Evolutionary conservation across 64 coral and sea anemone species (phyloP).

Genomic region (Montipora foliosa): DNA sequence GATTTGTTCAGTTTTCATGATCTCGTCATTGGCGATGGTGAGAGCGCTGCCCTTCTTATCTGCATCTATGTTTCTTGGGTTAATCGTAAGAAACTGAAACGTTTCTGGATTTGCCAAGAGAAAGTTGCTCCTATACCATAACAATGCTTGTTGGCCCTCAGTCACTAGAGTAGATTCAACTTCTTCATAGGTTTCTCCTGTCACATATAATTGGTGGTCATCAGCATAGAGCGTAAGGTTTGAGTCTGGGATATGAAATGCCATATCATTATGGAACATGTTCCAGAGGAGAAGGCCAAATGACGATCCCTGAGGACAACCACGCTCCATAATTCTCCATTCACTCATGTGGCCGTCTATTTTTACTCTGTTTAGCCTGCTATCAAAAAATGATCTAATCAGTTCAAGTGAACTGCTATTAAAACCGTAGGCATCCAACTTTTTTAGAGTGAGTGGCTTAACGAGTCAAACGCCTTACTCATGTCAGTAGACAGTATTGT

Average conservation of each 20-base stretch:
- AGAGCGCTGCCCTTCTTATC: not conserved
- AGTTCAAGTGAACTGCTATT: not conserved
- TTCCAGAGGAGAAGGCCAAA: too few relatives aligned
- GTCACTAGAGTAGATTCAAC: too few relatives aligned
- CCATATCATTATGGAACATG: not conserved
- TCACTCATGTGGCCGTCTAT: not conserved
- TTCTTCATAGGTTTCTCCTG: not conserved
- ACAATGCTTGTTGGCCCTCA: too few relatives aligned
- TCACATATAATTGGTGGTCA: slow-evolving; percentile 21
- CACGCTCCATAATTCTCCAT: not conserved
- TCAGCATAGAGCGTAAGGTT: not conserved
- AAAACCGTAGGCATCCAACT: not conserved
- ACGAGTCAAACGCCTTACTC: slow-evolving; percentile 17
- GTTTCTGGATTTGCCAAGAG: too few relatives aligned
- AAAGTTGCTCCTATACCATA: too few relatives aligned
- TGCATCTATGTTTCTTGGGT: too few relatives aligned
- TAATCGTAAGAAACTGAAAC: too few relatives aligned
- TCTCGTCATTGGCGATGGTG: slow-evolving; percentile 32
- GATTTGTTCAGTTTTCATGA: slow-evolving; percentile 53
- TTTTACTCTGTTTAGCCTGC: not conserved
- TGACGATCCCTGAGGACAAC: not conserved
- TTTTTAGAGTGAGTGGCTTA: not conserved
- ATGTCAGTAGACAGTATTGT: not conserved
- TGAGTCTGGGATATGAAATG: not conserved
- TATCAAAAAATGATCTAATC: slow-evolving; percentile 16